These are phyloP conservation scores for Trichonephila clavata DNA, from an alignment of 1,140 invertebrate species.

Conservation along the genomic window DNA sequence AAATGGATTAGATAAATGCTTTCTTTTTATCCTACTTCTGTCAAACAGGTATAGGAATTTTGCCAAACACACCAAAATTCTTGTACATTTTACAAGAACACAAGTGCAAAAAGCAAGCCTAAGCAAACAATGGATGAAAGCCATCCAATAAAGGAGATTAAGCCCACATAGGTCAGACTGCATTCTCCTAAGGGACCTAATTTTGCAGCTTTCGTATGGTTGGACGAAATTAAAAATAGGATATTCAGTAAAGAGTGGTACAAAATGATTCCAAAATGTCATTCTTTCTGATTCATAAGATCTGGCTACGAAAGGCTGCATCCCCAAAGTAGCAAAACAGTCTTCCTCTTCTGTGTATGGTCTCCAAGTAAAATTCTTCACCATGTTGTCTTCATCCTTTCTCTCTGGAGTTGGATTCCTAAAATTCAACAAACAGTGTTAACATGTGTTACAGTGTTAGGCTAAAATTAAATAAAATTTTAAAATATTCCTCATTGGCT, in stretches of 20 bases:
- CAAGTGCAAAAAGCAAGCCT: not conserved
- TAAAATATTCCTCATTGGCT: not conserved
- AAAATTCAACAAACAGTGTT: not conserved
- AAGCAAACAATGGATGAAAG: not conserved
- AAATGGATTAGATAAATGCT: not conserved
- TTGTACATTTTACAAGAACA: slow-evolving; percentile 18
- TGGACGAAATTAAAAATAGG: slow-evolving; percentile 60
- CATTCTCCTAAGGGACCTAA: not conserved
- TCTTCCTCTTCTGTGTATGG: slow-evolving; percentile 78
- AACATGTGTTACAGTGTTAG: too few relatives aligned
- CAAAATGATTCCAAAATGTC: slow-evolving; percentile 80
- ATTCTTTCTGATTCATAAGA: slow-evolving; percentile 79
- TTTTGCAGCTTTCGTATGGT: not conserved
- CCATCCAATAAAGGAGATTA: slow-evolving; percentile 14
- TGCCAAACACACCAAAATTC: not conserved
- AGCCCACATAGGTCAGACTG: not conserved
- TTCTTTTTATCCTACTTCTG: not conserved
- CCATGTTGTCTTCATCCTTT: not conserved
- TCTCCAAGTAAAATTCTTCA: slow-evolving; percentile 72
- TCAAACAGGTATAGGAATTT: slow-evolving; percentile 52
- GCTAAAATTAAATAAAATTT: too few relatives aligned
- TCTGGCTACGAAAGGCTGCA: slow-evolving; percentile 78
- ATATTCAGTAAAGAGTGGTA: slow-evolving; percentile 80
- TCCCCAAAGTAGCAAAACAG: slow-evolving; percentile 78
- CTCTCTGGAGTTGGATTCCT: slow-evolving; percentile 76